Evolutionary conservation across 2,113 vertebrate species (phyloP), one percentile per base, ranked within the genome.

Genomic region (Equus przewalskii): DNA sequence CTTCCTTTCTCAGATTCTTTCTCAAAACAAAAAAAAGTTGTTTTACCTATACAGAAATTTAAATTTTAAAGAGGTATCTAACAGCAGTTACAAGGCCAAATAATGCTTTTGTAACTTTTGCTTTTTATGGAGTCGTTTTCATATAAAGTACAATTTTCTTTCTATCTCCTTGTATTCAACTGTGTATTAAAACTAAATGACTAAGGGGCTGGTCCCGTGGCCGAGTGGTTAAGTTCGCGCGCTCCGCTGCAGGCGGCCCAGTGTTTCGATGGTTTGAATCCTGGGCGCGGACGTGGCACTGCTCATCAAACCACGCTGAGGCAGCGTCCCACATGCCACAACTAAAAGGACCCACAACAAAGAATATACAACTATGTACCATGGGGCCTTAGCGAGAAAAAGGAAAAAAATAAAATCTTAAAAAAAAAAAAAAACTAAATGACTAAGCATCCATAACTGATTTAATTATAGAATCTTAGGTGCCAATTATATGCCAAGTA

Each of bases 391-490:
- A 41, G 36, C 0, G 36, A 41, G 36, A 41, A 41, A 41, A 41
- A 41, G 36, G 36, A 41, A 41, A 41, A 41, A 41, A 41, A 41
- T 41, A 41, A 41, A 41, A 41, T 41, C 36, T 41, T 41, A 41
- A 41, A 41, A 41, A 41, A 41, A 41, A 41, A 41, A 41, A 41
- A 41, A 36, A 41, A 73, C 49, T 86, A 84, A 89, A 79, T 96
- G 97, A 84, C 19, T 67, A 26, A 85, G 41, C 28, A 91, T 85
- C 79, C 88, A 95, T 87, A 80, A 41, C 76, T 86, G 79, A 97
- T 94, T 95, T 92, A 94, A 94, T 97, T 94, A 70, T 10, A 91
- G 84, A 96, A 92, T 80, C 33, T n/a, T 70, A 91, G 51, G 30
- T 85, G 76, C 51, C 83, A 96, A 82, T 89, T 92, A 92, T 72